phyloP scores from a whole-genome alignment of 2,797 vertebrate species.

The Meda fulgida region DNA sequence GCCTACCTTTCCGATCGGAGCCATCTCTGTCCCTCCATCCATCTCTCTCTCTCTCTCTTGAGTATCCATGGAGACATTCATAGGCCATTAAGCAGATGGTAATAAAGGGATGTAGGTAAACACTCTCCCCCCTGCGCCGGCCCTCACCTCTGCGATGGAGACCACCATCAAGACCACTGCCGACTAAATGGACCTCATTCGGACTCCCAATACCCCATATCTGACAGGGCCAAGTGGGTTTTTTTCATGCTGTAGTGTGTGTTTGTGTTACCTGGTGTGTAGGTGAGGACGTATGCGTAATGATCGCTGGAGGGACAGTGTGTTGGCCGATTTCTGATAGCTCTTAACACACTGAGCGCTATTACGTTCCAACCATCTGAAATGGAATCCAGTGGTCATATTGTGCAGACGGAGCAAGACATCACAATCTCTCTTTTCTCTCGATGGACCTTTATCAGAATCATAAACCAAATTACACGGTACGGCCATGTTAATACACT shows the following conservation, averaged over 20 bases:
- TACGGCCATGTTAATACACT: slow-evolving; percentile 33
- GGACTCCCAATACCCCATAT: slow-evolving; percentile 66
- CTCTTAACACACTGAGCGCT: slow-evolving; percentile 51
- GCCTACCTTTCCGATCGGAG: slow-evolving; percentile 39
- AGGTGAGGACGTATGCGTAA: slow-evolving; percentile 57
- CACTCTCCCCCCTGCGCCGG: slow-evolving; percentile 65
- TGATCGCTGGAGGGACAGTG: slow-evolving; percentile 55
- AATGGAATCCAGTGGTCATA: slow-evolving; percentile 64
- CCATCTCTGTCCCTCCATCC: slow-evolving; percentile 48
- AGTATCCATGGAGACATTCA: slow-evolving; percentile 78
- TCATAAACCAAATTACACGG: slow-evolving; percentile 53
- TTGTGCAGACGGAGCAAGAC: slow-evolving; percentile 32
- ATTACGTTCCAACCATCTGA: slow-evolving; percentile 60
- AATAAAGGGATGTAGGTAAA: slow-evolving; percentile 74
- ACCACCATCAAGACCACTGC: slow-evolving; percentile 75
- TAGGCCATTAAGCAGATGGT: slow-evolving; percentile 78
- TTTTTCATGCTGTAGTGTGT: slow-evolving; percentile 42
- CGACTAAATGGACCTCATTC: slow-evolving; percentile 78
- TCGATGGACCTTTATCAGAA: slow-evolving; percentile 43
- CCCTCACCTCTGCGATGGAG: slow-evolving; percentile 68
- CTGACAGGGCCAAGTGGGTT: slow-evolving; percentile 61
- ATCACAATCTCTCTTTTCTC: slow-evolving; percentile 24
- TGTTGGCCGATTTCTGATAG: slow-evolving; percentile 54
- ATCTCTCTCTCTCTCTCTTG: slow-evolving; percentile 38
- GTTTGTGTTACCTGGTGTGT: slow-evolving; percentile 45